Evolutionary conservation across 2,113 vertebrate species (phyloP), one percentile per base, ranked within the genome.

Genomic region (Oncorhynchus masou): DNA sequence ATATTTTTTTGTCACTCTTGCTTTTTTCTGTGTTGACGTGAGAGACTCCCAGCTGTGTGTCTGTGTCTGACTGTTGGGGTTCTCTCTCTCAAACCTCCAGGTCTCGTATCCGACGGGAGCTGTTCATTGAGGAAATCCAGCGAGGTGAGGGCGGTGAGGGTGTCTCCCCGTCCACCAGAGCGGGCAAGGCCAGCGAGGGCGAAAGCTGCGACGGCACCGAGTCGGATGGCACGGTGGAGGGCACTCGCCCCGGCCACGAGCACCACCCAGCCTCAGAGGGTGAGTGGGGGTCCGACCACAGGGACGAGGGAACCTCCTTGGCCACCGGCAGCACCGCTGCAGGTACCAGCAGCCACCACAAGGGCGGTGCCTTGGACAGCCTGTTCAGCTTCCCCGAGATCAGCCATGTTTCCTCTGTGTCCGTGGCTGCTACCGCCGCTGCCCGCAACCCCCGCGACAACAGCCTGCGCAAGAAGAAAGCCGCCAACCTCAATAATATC

Each of bases 401-500:
- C 48, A 39, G 69, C 20, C 45, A 51, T 12, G 22, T 51, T 19
- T 51, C 69, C 69, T 92, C 92, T 0, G 89, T 87, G 8, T 71
- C 81, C 22, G 49, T 73, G 65, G 48, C 79, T 24, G 88, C 94
- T 77, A 31, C 75, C 69, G 48, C 79, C 24, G 88, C 94, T 78
- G 84, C 93, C 78, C 86, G 91, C 88, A 95, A 94, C 91, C 92
- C 94, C 19, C 93, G 93, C 73, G 95, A 97, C 93, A 96, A 93
- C 94, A 95, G 91, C 74, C 78, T 96, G 91, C 90, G 95, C 81
- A 95, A 94, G 91, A 96, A 95, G 93, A 97, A 97, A 86, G 95
- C 95, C 1, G 96, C 96, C 34, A 97, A 97, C 92, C 94, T 97
- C 90, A 96, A 97, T 94, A 96, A 93, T 94, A 97, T 97, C 87